These are phyloP conservation scores for Nebria ingens DNA, from an alignment of 1,140 invertebrate species.

Conservation along the genomic window DNA sequence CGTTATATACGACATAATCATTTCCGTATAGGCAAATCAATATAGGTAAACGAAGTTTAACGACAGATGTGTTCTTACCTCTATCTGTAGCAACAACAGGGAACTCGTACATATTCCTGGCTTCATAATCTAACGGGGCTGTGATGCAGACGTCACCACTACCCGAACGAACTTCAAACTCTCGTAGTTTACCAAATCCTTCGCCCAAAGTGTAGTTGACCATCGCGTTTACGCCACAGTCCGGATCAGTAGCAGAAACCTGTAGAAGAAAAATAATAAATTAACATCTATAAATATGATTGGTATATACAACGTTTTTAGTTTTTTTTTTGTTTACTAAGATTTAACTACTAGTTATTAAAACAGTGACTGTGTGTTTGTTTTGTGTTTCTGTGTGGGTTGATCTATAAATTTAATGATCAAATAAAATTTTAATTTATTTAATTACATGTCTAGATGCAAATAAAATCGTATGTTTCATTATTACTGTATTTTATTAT, in stretches of 20 bases:
- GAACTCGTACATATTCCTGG: constrained; percentile 74
- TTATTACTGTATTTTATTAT: too few species aligned
- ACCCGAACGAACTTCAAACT: constrained; percentile 68
- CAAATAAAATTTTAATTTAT: background rate
- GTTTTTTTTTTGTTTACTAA: background rate
- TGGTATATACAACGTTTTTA: background rate
- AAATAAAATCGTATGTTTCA: too few species aligned
- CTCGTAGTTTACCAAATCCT: constrained; percentile 48
- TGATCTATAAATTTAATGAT: background rate
- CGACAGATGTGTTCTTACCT: too few species aligned
- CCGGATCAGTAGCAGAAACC: constrained; percentile 88
- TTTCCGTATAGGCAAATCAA: too few species aligned
- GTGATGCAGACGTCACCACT: constrained; percentile 85
- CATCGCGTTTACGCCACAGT: constrained; percentile 88
- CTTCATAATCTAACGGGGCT: constrained; percentile 77
- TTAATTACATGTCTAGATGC: background rate
- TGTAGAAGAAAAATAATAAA: constrained; percentile 37
- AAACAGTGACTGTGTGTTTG: background rate
- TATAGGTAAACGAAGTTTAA: too few species aligned
- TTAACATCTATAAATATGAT: background rate
- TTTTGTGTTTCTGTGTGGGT: background rate
- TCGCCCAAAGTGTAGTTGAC: constrained; percentile 86
- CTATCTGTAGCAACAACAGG: constrained; percentile 89
- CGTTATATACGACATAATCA: too few species aligned
- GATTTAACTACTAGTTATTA: too few species aligned